Percentiles rank a stretch among this genome's conserved stretches.
Evolutionary conservation across 2,113 vertebrate genomes (phyloP).

Genomic region (Typhlomys cinereus): DNA sequence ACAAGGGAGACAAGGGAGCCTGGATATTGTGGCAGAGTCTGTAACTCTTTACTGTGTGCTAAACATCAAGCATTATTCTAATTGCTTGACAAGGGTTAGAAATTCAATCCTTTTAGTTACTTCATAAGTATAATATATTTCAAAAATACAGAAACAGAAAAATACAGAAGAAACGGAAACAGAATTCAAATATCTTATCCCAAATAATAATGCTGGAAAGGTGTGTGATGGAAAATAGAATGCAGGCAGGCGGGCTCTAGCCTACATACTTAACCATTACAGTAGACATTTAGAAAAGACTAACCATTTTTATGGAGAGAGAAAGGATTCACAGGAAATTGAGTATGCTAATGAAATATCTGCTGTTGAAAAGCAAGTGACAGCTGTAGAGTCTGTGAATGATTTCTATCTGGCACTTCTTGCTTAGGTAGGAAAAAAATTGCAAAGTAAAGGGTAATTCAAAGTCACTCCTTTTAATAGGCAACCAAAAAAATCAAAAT

Average conservation of each 20-base stretch:
- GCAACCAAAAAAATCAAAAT: conserved; percentile 63
- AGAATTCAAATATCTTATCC: neutral
- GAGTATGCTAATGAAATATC: conserved; percentile 63
- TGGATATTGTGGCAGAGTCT: no score
- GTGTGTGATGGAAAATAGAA: neutral
- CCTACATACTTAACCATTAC: neutral
- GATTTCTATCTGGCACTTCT: conserved; percentile 52
- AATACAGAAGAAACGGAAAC: conserved; percentile 1
- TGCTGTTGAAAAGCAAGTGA: conserved; percentile 56
- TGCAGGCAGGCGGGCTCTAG: neutral
- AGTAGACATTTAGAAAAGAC: neutral
- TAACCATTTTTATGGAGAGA: neutral
- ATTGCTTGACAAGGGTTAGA: neutral
- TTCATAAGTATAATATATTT: neutral
- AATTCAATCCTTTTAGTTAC: neutral
- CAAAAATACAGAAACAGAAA: neutral
- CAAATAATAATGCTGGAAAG: neutral
- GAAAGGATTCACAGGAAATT: conserved; percentile 36
- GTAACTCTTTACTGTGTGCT: neutral
- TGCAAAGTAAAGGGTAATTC: conserved; percentile 57
- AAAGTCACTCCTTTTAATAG: conserved; percentile 57
- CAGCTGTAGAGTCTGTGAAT: conserved; percentile 21
- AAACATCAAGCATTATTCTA: neutral
- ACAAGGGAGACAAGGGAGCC: neutral
- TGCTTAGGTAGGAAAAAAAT: conserved; percentile 60